phyloP scores from a whole-genome alignment of 2,797 vertebrate genomes.

The Lithobates pipiens region DNA sequence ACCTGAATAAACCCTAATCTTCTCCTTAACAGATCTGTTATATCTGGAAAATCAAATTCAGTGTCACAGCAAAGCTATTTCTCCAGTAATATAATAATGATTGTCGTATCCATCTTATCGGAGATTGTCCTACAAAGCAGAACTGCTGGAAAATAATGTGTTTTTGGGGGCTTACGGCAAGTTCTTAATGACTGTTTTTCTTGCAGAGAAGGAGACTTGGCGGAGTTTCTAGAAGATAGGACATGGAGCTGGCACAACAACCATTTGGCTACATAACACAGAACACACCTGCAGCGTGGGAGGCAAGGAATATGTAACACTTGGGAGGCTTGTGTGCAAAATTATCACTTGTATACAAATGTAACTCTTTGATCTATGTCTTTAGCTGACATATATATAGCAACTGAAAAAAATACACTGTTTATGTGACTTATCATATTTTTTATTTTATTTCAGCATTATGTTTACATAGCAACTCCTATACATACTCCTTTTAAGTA shows the following conservation, averaged over 20 bases:
- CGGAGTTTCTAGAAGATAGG: constrained; percentile 9
- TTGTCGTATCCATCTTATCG: constrained; percentile 23
- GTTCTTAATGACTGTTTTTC: constrained; percentile 43
- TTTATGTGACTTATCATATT: too few species aligned
- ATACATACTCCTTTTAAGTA: too few species aligned
- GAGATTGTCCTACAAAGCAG: constrained; percentile 17
- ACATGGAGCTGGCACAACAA: constrained; percentile 36
- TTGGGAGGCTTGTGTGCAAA: not conserved
- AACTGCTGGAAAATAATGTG: not conserved
- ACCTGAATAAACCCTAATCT: constrained; percentile 39
- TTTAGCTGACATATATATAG: too few species aligned
- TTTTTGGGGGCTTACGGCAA: not conserved
- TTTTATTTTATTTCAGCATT: too few species aligned
- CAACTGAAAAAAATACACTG: too few species aligned
- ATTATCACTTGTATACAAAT: not conserved
- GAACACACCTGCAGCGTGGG: constrained; percentile 52
- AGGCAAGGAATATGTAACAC: constrained; percentile 14
- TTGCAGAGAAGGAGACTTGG: constrained; percentile 38
- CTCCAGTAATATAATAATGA: constrained; percentile 39
- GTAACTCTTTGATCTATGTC: too few species aligned
- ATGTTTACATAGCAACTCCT: too few species aligned
- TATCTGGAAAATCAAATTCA: constrained; percentile 36
- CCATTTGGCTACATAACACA: constrained; percentile 46
- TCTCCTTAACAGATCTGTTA: not conserved
- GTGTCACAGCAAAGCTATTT: constrained; percentile 23